Conservation (phyloP, 2,888 invertebrate species). For the Nephrotoma guestfalica region DNA sequence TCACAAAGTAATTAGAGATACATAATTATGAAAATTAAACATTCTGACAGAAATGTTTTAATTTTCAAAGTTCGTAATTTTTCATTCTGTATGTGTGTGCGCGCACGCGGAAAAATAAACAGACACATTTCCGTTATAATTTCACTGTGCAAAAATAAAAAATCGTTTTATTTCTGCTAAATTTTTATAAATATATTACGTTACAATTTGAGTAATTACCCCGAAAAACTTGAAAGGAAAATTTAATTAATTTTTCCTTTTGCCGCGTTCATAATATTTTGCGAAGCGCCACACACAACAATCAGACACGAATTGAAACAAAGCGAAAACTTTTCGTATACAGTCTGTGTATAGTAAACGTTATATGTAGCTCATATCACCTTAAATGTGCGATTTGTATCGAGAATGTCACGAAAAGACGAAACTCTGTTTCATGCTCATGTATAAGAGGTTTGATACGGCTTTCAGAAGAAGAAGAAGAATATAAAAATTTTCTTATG, state of each 20-base stretch:
- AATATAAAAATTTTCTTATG: not conserved
- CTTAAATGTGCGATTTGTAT: not conserved
- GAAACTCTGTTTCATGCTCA: too few species aligned
- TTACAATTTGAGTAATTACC: not conserved
- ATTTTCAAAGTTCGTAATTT: not conserved
- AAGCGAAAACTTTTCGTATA: not conserved
- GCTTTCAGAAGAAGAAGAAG: not conserved
- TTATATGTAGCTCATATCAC: too few species aligned
- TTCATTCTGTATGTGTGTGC: not conserved
- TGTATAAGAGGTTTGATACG: too few species aligned
- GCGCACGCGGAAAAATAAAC: not conserved
- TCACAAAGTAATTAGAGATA: not conserved
- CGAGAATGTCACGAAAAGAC: not conserved
- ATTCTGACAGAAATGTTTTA: not conserved
- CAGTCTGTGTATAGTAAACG: too few species aligned
- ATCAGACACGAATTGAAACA: not conserved
- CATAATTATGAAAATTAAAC: not conserved
- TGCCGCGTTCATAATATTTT: too few species aligned
- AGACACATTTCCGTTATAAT: not conserved
- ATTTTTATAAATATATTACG: not conserved
- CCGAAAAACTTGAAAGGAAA: not conserved
- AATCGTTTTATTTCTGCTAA: not conserved
- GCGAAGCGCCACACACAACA: not conserved
- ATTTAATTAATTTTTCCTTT: not conserved
- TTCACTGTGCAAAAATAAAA: not conserved